Conservation (phyloP, 2,113 vertebrate genomes). For the Cyanocitta stelleri region DNA sequence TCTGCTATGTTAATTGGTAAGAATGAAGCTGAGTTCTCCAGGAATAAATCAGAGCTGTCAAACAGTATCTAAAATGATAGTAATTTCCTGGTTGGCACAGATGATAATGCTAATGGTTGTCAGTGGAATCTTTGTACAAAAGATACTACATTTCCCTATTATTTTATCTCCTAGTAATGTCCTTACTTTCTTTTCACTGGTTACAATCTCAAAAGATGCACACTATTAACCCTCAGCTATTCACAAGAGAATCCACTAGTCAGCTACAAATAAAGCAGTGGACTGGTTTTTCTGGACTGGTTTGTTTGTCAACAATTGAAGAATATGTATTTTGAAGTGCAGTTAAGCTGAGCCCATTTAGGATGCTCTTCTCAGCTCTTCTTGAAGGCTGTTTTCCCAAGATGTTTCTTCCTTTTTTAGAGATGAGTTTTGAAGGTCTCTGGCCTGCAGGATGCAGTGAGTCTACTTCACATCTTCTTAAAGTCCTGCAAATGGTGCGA, state of each 20-base stretch:
- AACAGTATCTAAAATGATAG: conserved; percentile 43
- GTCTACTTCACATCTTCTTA: neutral
- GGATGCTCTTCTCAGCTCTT: neutral
- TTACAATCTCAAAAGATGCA: neutral
- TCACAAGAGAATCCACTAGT: neutral
- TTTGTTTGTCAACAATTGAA: neutral
- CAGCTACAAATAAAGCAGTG: neutral
- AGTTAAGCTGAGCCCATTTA: neutral
- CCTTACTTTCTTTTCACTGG: conserved; percentile 30
- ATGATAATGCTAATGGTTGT: conserved; percentile 45
- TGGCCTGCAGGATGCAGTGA: neutral
- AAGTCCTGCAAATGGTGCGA: neutral
- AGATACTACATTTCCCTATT: conserved; percentile 4
- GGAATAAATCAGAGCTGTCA: conserved; percentile 55
- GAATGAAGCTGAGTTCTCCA: conserved; percentile 15
- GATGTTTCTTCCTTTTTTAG: neutral
- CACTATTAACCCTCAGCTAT: neutral
- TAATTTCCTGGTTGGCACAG: conserved; percentile 43
- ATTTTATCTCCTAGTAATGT: conserved; percentile 15
- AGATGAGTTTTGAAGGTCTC: neutral
- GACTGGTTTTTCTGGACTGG: neutral
- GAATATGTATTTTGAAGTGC: neutral
- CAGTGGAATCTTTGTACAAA: conserved; percentile 7
- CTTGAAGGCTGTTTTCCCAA: neutral
- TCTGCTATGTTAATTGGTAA: conserved; percentile 47